A percentile compares a stretch with the other conserved stretches of the same genome.
Conservation (phyloP, 2,888 invertebrate genomes). For the Apocheima hispidaria region DNA sequence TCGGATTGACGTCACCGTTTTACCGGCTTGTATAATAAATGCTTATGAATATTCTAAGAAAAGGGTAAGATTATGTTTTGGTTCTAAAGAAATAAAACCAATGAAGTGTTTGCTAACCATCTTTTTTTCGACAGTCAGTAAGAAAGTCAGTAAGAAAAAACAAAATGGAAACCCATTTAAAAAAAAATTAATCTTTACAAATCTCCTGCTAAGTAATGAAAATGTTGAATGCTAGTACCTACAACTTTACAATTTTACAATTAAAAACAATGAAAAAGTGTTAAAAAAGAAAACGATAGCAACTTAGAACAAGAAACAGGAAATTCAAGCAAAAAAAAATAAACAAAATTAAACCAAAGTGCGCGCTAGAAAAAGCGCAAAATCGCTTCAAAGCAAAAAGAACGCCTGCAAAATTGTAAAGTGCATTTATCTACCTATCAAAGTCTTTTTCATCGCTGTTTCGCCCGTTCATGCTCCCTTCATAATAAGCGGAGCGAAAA, state of each 20-base stretch:
- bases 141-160: no score
- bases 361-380: slow-evolving; percentile 39
- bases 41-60: no score
- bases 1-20: no score
- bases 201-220: no score
- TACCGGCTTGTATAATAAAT: no score
- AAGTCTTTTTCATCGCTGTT: slow-evolving; percentile 36
- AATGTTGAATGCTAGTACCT: no score
- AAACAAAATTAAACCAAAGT: slow-evolving; percentile 33
- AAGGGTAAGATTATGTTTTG: no score
- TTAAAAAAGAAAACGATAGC: not conserved
- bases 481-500: slow-evolving; percentile 56
- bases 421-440: slow-evolving; percentile 44
- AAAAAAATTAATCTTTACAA: no score
- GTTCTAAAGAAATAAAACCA: no score
- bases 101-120: no score
- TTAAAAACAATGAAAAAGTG: not conserved
- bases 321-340: slow-evolving; percentile 25
- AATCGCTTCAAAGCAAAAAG: slow-evolving; percentile 37
- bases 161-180: not conserved
- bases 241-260: not conserved
- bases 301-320: slow-evolving; percentile 9
- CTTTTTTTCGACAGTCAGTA: no score
- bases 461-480: slow-evolving; percentile 47
- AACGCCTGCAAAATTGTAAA: slow-evolving; percentile 40